Evolutionary conservation across 2,797 vertebrate genomes (phyloP).

Genomic region (Glossophaga mutica): DNA sequence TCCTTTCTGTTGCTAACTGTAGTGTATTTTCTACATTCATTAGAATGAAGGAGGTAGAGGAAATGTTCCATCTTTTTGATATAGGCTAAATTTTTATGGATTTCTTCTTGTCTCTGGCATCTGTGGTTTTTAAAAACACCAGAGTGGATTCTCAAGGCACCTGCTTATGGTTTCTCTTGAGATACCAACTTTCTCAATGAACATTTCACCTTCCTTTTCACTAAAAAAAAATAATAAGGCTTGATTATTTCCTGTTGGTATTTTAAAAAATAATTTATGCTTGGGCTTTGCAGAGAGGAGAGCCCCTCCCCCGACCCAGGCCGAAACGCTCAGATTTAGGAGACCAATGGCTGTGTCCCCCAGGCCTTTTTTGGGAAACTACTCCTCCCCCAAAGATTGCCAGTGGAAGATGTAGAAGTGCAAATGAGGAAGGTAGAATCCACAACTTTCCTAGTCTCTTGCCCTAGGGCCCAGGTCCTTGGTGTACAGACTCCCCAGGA

Average conservation of each 20-base stretch:
- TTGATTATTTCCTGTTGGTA: neutral
- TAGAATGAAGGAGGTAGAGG: neutral
- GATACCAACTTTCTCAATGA: neutral
- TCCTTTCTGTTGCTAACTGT: neutral
- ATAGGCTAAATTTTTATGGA: neutral
- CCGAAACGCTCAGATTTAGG: slow-evolving; percentile 31
- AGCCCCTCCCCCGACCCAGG: neutral
- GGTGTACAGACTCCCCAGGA: slow-evolving; percentile 12
- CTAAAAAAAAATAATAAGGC: neutral
- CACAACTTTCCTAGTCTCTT: slow-evolving; percentile 33
- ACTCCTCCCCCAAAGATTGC: neutral
- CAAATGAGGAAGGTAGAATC: slow-evolving; percentile 42
- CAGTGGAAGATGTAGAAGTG: slow-evolving; percentile 27
- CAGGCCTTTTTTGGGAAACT: neutral
- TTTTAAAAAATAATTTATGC: neutral
- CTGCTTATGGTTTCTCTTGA: neutral
- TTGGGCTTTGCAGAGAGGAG: neutral
- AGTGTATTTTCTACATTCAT: neutral
- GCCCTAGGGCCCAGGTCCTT: neutral
- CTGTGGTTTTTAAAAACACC: neutral
- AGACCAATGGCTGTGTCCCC: neutral
- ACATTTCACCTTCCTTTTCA: neutral
- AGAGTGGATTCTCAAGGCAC: neutral
- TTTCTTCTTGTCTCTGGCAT: neutral
- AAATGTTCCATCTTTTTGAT: neutral